Evolutionary conservation across 2,888 invertebrate genomes (phyloP), one percentile per base, ranked within the genome.

Genomic region (Drosophila emarginata): DNA sequence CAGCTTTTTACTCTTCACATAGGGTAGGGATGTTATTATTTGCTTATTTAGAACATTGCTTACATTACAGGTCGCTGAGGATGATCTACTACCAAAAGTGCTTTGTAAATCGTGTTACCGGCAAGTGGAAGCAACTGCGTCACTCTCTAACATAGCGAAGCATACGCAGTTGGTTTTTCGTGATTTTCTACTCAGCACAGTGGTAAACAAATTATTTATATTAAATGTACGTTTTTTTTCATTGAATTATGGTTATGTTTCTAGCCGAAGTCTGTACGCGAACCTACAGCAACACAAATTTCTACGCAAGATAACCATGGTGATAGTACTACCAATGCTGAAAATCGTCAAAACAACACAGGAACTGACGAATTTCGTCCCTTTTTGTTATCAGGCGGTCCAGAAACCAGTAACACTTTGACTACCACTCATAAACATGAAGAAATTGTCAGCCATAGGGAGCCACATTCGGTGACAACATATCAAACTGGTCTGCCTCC

Each of bases 101-200:
- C 78, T 91, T 0, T 91, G 91, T 32, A 91, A 90, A 61, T 80
- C 85, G 2, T 91, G 91, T 60, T 91, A 88, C 64, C 90, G 91
- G 0, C 91, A 91, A 64, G 87, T 91, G 58, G 91, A 91, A 73
- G 91, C 91, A 0, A 89, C 91, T 0, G 90, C 91, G 1, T 89
- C 91, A 0, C 77, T 91, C 2, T 89, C 90, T 0, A 90, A 90
- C 45, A 91, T 91, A 45, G 91, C 91, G n/a, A 86, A 83, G 53
- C 90, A 91, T 15, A 91, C 91, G 1, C 90, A 91, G 57, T 78
- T 80, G 9, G 90, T 90, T 1, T 89, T 91, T 53, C 79, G 74
- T 0, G 90, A 91, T 57, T 91, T 90, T 67, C 54, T 91, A 12
- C 68, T 84, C 6, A 90, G 79, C 74, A 85, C 83, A 65, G 78